Evolutionary conservation across 2,797 vertebrate species (phyloP), one percentile per base, ranked within the genome.

Genomic region (Rhinatrema bivittatum): DNA sequence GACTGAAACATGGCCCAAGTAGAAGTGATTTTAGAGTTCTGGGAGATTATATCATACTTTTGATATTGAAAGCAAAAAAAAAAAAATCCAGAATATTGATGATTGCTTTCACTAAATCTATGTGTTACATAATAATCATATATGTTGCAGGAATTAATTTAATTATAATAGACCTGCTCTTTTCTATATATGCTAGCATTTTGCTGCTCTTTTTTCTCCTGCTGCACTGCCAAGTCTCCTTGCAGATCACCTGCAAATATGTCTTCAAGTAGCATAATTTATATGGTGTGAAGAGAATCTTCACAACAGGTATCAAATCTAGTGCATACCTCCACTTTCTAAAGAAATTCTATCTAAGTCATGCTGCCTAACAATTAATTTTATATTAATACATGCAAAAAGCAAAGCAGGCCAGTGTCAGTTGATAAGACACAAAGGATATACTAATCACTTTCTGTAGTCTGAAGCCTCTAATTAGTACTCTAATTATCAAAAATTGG

Each of bases 341-440:
- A 29, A 29, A 29, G 4, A 17, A n/a, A n/a, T n/a, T n/a, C n/a
- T n/a, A n/a, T n/a, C n/a, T n/a, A n/a, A n/a, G n/a, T n/a, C n/a
- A n/a, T n/a, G n/a, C n/a, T n/a, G n/a, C n/a, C n/a, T n/a, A 25
- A 14, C 38, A 25, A 13, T 33, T 16, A 19, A 53, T 53, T 43
- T 25, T 20, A 15, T 15, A 20, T 32, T 35, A 19, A 36, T 23
- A n/a, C 24, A 32, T 18, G 35, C 4, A 3, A 20, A 29, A 32
- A 26, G 9, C 9, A n/a, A 10, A n/a, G 4, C 16, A 39, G 15
- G 10, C 18, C 16, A 14, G 21, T 14, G 36, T 13, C 5, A 2
- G 20, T 27, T 25, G 20, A 20, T 31, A 14, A 28, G 15, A 25
- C 20, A 15, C 20, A 28, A 21, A 29, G 1, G 13, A n/a, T 22